Evolutionary conservation across 2,888 invertebrate species (phyloP).

Genomic region (Cheilosia pagana): DNA sequence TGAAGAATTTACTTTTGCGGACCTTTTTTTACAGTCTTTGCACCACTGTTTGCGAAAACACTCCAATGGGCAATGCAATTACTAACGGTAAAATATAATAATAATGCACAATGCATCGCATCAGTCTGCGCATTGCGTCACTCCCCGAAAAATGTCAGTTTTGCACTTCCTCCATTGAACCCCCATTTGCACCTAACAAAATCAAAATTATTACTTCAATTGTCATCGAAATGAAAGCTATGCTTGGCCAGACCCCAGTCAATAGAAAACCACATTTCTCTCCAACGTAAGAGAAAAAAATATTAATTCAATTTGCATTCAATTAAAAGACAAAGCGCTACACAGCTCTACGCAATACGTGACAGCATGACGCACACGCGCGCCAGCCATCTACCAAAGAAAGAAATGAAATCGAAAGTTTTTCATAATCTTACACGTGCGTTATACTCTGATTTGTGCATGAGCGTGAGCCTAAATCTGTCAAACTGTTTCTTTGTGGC

Average conservation of each 20-base stretch:
- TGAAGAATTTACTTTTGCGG: background rate
- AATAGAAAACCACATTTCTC: slow-evolving; percentile 44
- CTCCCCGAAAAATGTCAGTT: background rate
- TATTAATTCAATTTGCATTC: slow-evolving; percentile 56
- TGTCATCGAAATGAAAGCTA: slow-evolving; percentile 35
- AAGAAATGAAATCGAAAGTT: slow-evolving; percentile 60
- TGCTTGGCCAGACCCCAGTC: slow-evolving; percentile 17
- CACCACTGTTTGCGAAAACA: background rate
- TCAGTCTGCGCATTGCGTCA: background rate
- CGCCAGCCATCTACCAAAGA: slow-evolving; percentile 31
- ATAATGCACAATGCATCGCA: background rate
- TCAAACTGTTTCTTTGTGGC: slow-evolving; percentile 31
- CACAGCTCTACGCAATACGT: slow-evolving; percentile 24
- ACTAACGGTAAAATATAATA: background rate
- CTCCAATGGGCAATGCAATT: background rate
- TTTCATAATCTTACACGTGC: slow-evolving; percentile 1
- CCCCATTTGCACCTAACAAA: background rate
- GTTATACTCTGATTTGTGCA: background rate
- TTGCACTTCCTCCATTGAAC: background rate
- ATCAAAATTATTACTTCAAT: slow-evolving; percentile 7
- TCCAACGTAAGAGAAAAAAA: background rate
- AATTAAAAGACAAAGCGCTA: slow-evolving; percentile 41
- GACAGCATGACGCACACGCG: slow-evolving; percentile 42
- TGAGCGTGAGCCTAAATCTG: background rate
- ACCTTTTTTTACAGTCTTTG: background rate